Evolutionary conservation across 2,888 invertebrate genomes (phyloP).

Genomic region (Apomyelois bistriatella): DNA sequence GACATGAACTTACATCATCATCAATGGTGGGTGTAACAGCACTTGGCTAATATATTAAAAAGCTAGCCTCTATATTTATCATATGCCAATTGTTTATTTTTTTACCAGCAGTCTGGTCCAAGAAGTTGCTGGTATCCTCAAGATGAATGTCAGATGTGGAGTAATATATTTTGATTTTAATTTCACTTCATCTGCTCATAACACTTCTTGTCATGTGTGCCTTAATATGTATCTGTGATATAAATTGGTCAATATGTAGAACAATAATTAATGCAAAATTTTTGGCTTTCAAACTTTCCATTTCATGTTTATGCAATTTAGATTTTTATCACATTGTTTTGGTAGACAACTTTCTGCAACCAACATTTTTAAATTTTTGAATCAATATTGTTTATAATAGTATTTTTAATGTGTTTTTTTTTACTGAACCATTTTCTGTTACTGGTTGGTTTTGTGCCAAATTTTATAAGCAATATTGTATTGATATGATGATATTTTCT

Average conservation of each 20-base stretch:
- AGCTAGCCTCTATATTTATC: too few relatives aligned
- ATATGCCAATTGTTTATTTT: too few relatives aligned
- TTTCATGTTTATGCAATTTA: background rate
- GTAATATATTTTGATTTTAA: constrained; percentile 14
- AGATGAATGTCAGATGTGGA: too few relatives aligned
- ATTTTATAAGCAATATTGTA: too few relatives aligned
- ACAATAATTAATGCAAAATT: constrained; percentile 8
- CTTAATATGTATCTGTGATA: constrained; percentile 58
- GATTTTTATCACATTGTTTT: background rate
- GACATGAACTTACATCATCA: too few relatives aligned
- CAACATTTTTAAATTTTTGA: background rate
- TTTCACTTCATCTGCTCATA: constrained; percentile 20
- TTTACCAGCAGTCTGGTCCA: too few relatives aligned
- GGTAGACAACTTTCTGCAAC: background rate
- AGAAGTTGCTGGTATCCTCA: too few relatives aligned
- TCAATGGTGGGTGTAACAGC: too few relatives aligned
- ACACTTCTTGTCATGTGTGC: constrained; percentile 45
- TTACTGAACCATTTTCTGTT: background rate
- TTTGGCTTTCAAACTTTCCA: constrained; percentile 4
- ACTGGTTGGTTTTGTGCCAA: too few relatives aligned
- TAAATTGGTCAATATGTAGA: constrained; percentile 28
- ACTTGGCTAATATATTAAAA: too few relatives aligned
- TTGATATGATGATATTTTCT: too few relatives aligned
- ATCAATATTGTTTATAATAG: background rate
- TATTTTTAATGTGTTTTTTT: background rate